A percentile compares a stretch with the other conserved stretches of the same genome.
These are phyloP conservation scores for Oasisia sp. DNA, from an alignment of 2,888 invertebrate species.

Conservation along the genomic window DNA sequence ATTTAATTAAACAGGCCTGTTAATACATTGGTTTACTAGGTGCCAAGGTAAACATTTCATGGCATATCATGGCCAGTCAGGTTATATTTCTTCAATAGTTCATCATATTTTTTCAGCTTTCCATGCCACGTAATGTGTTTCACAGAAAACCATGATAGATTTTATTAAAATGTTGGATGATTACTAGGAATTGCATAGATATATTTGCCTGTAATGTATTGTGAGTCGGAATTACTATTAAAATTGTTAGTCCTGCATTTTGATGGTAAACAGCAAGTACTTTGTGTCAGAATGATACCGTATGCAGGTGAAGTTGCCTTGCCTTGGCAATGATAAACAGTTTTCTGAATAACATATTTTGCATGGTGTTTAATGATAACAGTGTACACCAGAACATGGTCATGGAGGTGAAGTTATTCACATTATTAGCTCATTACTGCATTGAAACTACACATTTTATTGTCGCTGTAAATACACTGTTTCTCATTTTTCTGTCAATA, in stretches of 20 bases:
- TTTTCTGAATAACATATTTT: neutral
- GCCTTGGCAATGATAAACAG: no score
- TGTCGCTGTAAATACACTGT: neutral
- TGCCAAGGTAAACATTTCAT: neutral
- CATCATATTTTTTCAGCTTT: neutral
- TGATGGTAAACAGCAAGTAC: neutral
- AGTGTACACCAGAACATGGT: neutral
- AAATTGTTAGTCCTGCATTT: neutral
- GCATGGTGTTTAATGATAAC: neutral
- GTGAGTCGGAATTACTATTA: neutral
- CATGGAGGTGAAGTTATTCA: neutral
- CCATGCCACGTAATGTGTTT: neutral
- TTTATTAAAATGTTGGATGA: neutral
- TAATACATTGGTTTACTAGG: neutral
- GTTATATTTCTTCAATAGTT: neutral
- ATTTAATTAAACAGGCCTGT: neutral
- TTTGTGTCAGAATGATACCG: neutral
- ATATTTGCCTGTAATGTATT: neutral
- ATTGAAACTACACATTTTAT: neutral
- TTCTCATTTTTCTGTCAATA: neutral
- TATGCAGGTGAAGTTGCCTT: no score
- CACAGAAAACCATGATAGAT: neutral
- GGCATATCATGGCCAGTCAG: neutral
- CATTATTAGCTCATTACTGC: neutral
- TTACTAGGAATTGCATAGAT: neutral